Base-by-base conservation (phyloP, 2,888 invertebrate species). In the Dioctria linearis region DNA sequence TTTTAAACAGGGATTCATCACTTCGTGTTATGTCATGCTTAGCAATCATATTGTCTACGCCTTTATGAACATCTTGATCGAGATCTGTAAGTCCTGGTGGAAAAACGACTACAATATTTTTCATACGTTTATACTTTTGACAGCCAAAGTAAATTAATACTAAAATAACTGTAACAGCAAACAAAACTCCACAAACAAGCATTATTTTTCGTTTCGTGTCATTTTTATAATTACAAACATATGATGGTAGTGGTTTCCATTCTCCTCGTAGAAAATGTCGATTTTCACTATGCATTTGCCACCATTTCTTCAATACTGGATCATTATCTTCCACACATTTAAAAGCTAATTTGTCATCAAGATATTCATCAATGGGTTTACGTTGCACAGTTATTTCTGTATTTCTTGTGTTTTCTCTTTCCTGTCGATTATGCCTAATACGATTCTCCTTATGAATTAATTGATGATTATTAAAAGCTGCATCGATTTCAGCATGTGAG, bases 121-220 rank as follows among this genome's bases (percentile, higher is more conserved):
- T 86, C 88, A 88, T 88, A 83, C 86, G 86, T 49, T 84, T 84
- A 57, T 85, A 85, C 80, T 88, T 87, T 9, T 86, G 85, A 46
- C 85, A 86, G 4, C 80, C 83, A 49, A 84, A 81, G 46, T 87
- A 85, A n/a, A 59, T 57, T 1, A 83, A 79, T 0, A 84, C 81
- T 0, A 83, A 80, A 66, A 84, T 80, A 5, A 82, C 57, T 0
- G 80, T 49, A 2, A 83, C 63, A 5, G 83, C 65, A 40, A 83
- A 25, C 9, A 84, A 54, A 43, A 84, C 78, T 37, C 85, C 79
- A 4, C 84, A 83, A 37, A 85, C 80, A 13, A 83, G 71, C 4
- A 85, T 83, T 25, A 84, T 83, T 82, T 84, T 84, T 80, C 83
- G 84, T 9, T 63, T 69, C 4, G 63, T 78, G 40, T 71, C 65